Base-by-base conservation (phyloP, 2,888 invertebrate species). In the Mactromeris polynyma region DNA sequence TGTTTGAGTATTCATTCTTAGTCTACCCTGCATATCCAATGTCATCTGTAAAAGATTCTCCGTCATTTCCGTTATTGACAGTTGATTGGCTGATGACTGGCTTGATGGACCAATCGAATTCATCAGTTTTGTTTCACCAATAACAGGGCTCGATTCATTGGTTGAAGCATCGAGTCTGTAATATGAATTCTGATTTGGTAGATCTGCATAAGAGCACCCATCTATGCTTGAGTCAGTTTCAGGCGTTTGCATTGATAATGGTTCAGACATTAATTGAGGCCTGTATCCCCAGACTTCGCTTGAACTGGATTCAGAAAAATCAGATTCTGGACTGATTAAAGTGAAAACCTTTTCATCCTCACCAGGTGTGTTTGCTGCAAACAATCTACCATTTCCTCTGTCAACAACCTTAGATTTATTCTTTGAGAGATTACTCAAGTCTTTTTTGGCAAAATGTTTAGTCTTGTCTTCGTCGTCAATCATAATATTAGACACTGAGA, bases 401-500 rank as follows among this genome's bases (percentile, higher is more conserved):
- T 87, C 85, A 1, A 87, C 85, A 54, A 80, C 85, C 81, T 87
- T 90, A 33, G 88, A 80, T 54, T 90, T 89, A 31, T 73, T 81
- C 40, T 88, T 91, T 19, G 90, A 90, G 31, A 95, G 87, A 54
- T 93, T 83, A 38, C 90, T 93, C 11, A 95, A 89, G 87, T 95
- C 95, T 89, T 96, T 96, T 79, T 91, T 92, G 26, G 93, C 91
- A 91, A 96, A 96, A 46, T 95, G 94, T 86, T 93, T 94, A 11
- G 95, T 96, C 87, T 96, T 96, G 87, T 96, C 96, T 2, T 91
- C 90, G 54, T 96, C 96, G 36, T 87, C 93, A 9, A 95, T 86
- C 84, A 95, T 94, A 78, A 96, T 96, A 91, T 96, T 96, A 17
- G 95, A 95, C 36, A 96, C 95, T n/a, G 95, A 96, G 21, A 96